Evolutionary conservation across 1,140 invertebrate species (phyloP).

Genomic region (Caenorhabditis remanei): DNA sequence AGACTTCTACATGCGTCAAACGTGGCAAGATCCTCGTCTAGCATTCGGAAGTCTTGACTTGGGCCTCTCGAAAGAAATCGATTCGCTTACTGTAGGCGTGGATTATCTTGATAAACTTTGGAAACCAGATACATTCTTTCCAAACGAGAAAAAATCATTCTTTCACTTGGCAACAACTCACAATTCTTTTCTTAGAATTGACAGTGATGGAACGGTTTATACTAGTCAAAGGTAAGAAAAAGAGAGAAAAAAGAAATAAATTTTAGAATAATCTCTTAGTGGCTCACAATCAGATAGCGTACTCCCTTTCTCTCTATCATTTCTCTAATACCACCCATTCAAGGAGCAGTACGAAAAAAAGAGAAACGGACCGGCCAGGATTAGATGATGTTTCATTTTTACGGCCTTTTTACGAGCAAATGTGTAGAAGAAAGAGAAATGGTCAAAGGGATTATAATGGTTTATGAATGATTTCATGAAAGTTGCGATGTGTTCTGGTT

Average conservation of each 20-base stretch:
- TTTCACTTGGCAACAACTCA: conserved; percentile 96
- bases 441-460: not conserved
- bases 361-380: not conserved
- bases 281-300: not conserved
- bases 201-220: conserved; percentile 77
- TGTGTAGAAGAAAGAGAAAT: not conserved
- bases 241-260: not conserved
- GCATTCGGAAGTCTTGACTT: conserved; percentile 87
- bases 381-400: conserved; percentile 52
- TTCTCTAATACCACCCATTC: conserved; percentile 10
- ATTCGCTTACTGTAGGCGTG: conserved; percentile 83
- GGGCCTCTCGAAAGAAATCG: conserved; percentile 84
- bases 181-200: conserved; percentile 81
- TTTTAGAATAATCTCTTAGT: not conserved
- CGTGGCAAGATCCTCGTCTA: conserved; percentile 94
- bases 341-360: not conserved
- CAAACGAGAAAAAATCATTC: conserved; percentile 96
- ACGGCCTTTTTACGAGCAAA: conserved; percentile 28
- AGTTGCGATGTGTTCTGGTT: conserved; percentile 1
- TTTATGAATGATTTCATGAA: conserved; percentile 27
- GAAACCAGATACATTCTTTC: conserved; percentile 98
- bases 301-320: not conserved
- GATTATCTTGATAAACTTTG: conserved; percentile 96
- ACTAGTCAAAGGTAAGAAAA: conserved; percentile 68
- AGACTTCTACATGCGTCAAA: conserved; percentile 98